Evolutionary conservation across 2,797 vertebrate genomes (phyloP).

Genomic region (Chaenodraco wilsoni): DNA sequence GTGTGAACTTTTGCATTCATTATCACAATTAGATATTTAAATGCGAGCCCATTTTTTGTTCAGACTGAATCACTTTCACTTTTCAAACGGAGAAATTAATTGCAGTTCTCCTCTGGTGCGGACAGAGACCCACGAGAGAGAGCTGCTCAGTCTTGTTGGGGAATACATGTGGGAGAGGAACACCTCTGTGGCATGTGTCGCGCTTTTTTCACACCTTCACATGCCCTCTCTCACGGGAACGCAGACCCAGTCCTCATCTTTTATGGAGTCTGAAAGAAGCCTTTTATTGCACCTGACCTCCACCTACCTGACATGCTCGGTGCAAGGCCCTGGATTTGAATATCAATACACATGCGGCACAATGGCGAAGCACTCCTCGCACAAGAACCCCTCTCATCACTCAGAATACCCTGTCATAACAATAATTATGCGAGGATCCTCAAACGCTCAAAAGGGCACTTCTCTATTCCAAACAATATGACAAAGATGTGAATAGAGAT

Average conservation of each 20-base stretch:
- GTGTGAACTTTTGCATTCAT: conserved; percentile 61
- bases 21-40: conserved; percentile 70
- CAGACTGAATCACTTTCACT: conserved; percentile 23
- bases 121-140: conserved; percentile 32
- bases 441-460: conserved; percentile 47
- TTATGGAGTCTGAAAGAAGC: conserved; percentile 60
- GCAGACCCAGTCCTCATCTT: conserved; percentile 59
- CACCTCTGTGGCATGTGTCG: conserved; percentile 51
- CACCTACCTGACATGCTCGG: conserved; percentile 43
- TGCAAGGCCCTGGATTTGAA: conserved; percentile 65
- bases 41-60: conserved; percentile 43
- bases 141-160: conserved; percentile 37
- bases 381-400: conserved; percentile 20
- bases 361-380: conserved; percentile 45
- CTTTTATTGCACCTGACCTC: conserved; percentile 63
- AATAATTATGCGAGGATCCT: conserved; percentile 44
- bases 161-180: conserved; percentile 30
- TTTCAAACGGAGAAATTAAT: conserved; percentile 47
- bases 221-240: conserved; percentile 36
- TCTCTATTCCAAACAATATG: conserved; percentile 61
- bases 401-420: conserved; percentile 38
- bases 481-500: conserved; percentile 55
- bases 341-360: conserved; percentile 60
- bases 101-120: conserved; percentile 44
- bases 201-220: conserved; percentile 15